Evolutionary conservation across 2,888 invertebrate genomes (phyloP), one percentile per base, ranked within the genome.

Genomic region (Drosophila antonietae): DNA sequence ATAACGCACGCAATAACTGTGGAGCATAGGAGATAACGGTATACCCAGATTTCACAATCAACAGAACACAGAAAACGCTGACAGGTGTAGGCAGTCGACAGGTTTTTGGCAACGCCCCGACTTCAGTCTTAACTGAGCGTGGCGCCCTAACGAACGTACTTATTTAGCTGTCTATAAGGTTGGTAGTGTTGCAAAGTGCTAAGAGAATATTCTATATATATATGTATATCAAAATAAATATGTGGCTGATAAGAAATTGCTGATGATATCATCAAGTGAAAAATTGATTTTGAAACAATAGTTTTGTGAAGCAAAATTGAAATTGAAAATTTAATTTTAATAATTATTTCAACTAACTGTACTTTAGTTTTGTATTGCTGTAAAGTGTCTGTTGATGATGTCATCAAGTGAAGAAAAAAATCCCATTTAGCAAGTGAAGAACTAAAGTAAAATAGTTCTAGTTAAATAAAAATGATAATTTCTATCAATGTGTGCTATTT

Each of bases 191-290:
- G 33, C n/a, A 53, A 61, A 64, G 69, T 81, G 89, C 33, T 63
- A 78, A 78, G 74, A 73, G 66, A 66, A 23, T n/a, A 31, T 20
- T 35, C 35, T 33, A 58, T 37, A n/a, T 37, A n/a, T 41, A 28
- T 51, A 46, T 28, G 5, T 28, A 28, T 28, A 28, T 28, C 28
- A 28, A 28, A 28, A 23, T 23, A 23, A 28, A 61, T 37, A n/a
- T 41, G 43, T 53, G 43, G 43, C 72, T 82, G 83, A 90, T 90
- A 90, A 82, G 78, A 52, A 55, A 31, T 39, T 64, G 18, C 53
- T 82, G 87, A 75, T 91, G 90, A 91, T 89, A 88, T 91, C 90
- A 91, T 89, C 74, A 75, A 77, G 80, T 75, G 78, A 75, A 71
- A 76, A 80, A 58, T 12, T 55, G 9, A 23, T 55, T 41, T 57